phyloP scores from a whole-genome alignment of 1,140 invertebrate species.

The Ceratina calcarata region DNA sequence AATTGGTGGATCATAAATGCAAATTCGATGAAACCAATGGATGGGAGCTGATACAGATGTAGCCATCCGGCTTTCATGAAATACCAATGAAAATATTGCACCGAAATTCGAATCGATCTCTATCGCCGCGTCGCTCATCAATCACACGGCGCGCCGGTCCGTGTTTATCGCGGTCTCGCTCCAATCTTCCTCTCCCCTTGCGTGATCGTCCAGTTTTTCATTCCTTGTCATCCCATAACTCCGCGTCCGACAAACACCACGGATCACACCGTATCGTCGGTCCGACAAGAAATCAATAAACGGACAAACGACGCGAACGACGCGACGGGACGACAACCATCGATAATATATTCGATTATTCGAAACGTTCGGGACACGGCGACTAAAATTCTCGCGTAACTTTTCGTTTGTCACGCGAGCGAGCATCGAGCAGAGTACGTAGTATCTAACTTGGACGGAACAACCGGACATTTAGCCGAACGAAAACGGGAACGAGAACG shows the following conservation, averaged over 20 bases:
- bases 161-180: slow-evolving; percentile 50
- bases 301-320: slow-evolving; percentile 15
- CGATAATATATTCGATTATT: slow-evolving; percentile 39
- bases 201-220: slow-evolving; percentile 13
- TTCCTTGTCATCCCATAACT: slow-evolving; percentile 38
- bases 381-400: too few species aligned
- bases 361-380: neutral
- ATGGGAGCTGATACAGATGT: neutral
- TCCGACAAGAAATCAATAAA: slow-evolving; percentile 56
- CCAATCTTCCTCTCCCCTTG: slow-evolving; percentile 27
- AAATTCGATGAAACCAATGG: slow-evolving; percentile 44
- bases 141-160: slow-evolving; percentile 38
- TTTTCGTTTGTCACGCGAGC: too few species aligned
- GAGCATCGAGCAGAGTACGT: neutral
- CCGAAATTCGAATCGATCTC: slow-evolving; percentile 59
- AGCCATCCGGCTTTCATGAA: too few species aligned
- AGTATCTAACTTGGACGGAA: too few species aligned
- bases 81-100: slow-evolving; percentile 56
- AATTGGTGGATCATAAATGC: slow-evolving; percentile 57
- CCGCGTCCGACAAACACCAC: slow-evolving; percentile 32
- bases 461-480: neutral
- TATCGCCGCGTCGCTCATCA: slow-evolving; percentile 62
- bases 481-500: neutral
- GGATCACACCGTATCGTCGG: neutral
- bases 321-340: too few species aligned